Evolutionary conservation across 2,888 invertebrate species (phyloP), one percentile per base, ranked within the genome.

Genomic region (Oscheius sp.): DNA sequence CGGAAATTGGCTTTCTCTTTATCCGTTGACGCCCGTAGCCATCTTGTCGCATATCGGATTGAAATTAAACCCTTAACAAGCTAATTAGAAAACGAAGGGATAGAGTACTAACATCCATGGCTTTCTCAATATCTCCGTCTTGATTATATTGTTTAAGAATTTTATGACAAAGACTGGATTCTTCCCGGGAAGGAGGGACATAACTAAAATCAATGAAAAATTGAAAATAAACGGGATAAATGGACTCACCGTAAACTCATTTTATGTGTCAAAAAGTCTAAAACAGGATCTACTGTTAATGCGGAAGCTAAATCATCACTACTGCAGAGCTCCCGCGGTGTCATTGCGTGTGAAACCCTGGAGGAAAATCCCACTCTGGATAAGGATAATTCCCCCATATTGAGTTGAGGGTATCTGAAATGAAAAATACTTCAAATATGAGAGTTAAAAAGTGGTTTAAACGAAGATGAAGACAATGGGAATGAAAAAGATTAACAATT

Each of bases 301-400:
- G 95, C 94, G 77, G 97, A 97, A 76, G 96, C 96, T 88, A 96
- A 91, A 91, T 99, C 99, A 90, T 99, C 98, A 90, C 95, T 95
- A 89, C 96, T 96, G 56, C 96, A 96, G 79, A 99, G 92, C 91
- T 98, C 97, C 86, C 46, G 18, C 13, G 49, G 49, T 1, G 29
- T 58, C 61, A 70, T 58, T 9, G 55, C 55, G 21, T 66, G 66
- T 13, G 66, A 25, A 25, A 66, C 66, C 18, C 66, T 21, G 27
- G 66, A 49, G 27, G 52, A 66, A 16, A 66, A 45, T 13, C 43
- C 43, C 6, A n/a, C 35, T 49, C 29, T 49, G 35, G 64, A 64
- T 46, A 46, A 64, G 27, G 49, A 29, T 16, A 18, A 27, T 27
- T 66, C 66, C 27, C 66, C 52, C 66, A 35, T 53, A 12, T 25